Evolutionary conservation across 2,113 vertebrate genomes (phyloP).

Genomic region (Cryptoleucopteryx plumbea): DNA sequence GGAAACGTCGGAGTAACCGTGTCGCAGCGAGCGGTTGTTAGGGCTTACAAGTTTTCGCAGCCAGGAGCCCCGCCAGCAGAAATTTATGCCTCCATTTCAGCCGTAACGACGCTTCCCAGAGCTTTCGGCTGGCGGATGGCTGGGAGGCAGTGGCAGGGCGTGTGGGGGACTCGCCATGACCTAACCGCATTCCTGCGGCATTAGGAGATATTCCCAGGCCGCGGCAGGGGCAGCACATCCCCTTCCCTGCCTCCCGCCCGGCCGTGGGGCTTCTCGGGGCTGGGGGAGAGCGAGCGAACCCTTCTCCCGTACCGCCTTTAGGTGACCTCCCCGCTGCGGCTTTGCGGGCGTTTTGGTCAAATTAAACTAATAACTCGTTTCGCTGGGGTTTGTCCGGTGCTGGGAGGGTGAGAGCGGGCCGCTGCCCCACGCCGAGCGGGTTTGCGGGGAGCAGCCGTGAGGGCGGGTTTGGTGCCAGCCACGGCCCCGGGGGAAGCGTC

Average conservation of each 20-base stretch:
- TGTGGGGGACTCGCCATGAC: slow-evolving; percentile 54
- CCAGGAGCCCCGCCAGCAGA: slow-evolving; percentile 11
- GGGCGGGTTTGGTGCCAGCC: background rate
- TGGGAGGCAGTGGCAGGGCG: slow-evolving; percentile 47
- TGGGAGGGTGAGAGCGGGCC: background rate
- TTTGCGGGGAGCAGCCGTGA: background rate
- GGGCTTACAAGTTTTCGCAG: background rate
- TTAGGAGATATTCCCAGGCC: slow-evolving; percentile 46
- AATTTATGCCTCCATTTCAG: background rate
- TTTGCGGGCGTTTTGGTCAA: background rate
- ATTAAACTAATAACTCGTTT: background rate
- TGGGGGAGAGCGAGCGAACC: accelerated
- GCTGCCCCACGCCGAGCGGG: background rate
- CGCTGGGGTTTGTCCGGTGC: background rate
- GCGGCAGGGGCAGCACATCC: slow-evolving; percentile 29
- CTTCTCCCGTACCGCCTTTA: background rate
- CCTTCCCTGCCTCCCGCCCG: background rate
- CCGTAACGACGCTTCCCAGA: slow-evolving; percentile 1
- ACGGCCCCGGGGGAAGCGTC: background rate
- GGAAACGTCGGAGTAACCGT: background rate
- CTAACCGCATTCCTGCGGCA: slow-evolving; percentile 48
- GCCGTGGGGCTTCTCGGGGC: background rate
- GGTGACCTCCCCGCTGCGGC: background rate
- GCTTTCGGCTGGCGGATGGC: background rate
- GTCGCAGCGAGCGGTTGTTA: background rate